These are phyloP conservation scores for Oplegnathus fasciatus DNA, from an alignment of 2,113 vertebrate species.

Conservation along the genomic window DNA sequence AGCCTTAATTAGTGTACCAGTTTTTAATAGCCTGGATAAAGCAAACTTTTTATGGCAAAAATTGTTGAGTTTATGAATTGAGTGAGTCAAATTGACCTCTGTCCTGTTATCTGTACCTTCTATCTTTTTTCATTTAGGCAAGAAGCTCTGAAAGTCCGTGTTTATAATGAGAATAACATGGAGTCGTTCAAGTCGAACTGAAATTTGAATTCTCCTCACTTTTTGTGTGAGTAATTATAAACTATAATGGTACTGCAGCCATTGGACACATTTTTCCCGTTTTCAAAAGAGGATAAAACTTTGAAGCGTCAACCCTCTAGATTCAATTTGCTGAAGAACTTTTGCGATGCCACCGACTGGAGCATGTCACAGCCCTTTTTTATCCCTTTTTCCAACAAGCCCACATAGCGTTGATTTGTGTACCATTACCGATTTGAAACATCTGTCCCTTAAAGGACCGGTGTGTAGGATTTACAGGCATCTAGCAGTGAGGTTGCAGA, in stretches of 20 bases:
- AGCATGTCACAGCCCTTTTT: neutral
- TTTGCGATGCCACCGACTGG: neutral
- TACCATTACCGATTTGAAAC: neutral
- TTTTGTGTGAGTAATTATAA: neutral
- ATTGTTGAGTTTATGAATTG: neutral
- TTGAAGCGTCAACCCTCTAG: neutral
- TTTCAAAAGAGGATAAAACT: neutral
- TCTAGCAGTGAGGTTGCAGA: too few species aligned
- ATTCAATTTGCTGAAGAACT: too few species aligned
- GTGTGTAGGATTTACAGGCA: too few species aligned
- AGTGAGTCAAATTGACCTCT: neutral
- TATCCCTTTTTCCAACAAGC: too few species aligned
- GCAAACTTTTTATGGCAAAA: neutral
- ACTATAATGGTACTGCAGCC: neutral
- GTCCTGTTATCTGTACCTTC: neutral
- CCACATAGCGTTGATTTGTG: neutral
- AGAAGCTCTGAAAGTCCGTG: slow-evolving; percentile 1
- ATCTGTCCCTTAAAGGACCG: too few species aligned
- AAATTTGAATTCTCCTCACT: neutral
- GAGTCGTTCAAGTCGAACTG: neutral
- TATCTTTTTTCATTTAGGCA: neutral
- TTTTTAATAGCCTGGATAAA: slow-evolving; percentile 19
- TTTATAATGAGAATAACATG: neutral
- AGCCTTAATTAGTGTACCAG: slow-evolving; percentile 25
- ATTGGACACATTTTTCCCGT: neutral